Evolutionary conservation across 2,113 vertebrate genomes (phyloP), one percentile per base, ranked within the genome.

Genomic region (Dipodomys merriami): DNA sequence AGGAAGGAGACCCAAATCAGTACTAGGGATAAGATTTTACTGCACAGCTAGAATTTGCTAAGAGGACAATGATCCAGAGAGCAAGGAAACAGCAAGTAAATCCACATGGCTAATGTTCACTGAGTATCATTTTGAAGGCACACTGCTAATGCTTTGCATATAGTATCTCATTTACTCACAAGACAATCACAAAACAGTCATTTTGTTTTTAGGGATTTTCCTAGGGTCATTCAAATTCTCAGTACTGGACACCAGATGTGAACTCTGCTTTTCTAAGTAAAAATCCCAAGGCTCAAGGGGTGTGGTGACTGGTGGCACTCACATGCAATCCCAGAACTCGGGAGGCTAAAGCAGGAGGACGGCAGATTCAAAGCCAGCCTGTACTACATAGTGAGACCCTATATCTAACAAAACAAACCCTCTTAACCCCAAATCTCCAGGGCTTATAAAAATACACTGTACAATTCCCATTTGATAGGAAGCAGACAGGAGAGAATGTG

Each of bases 161-260:
- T 49, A 62, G 53, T 39, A 64, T 65, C 64, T 91, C 84, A 46
- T 49, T 87, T 46, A 68, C 19, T 49, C 53, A 62, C 8, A 67
- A 19, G 68, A 88, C 39, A 90, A 88, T 57, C 23, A 35, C 23
- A 6, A 33, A 65, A 91, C 91, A 15, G 64, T 46, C 11, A 82
- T 2, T 95, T 86, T 62, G 76, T 74, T 53, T 86, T 91, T 91
- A 91, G 10, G 77, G 44, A 78, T 69, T 73, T 87, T 46, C 27
- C 49, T 33, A 94, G 11, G 4, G 23, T 65, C 67, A 81, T 44
- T 94, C 49, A 76, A 81, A 90, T 83, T 93, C 67, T 95, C 74
- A 91, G 12, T 76, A 64, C 20, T 67, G 57, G 35, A 87, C 68
- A 57, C 27, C 81, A 94, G 20, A 80, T 79, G 0, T 84, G 71